These are phyloP conservation scores for Xylota segnis DNA, from an alignment of 2,888 invertebrate species.

Conservation along the genomic window DNA sequence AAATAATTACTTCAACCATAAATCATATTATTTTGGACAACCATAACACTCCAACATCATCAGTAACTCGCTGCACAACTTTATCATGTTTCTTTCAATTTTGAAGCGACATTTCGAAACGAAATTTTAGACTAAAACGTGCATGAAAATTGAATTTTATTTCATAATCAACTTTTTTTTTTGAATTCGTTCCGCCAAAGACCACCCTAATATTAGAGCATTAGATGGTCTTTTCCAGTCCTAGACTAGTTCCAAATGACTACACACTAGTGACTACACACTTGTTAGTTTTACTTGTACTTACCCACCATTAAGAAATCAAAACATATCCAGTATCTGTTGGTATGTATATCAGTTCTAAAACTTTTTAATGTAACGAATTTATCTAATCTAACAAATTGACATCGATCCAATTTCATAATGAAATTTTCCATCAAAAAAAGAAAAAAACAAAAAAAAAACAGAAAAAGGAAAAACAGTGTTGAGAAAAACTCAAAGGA, in stretches of 20 bases:
- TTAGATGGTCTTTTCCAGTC: not conserved
- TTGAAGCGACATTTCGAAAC: conserved; percentile 7
- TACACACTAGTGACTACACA: not conserved
- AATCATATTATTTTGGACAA: conserved; percentile 50
- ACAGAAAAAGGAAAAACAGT: conserved; percentile 73
- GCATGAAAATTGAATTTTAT: conserved; percentile 18
- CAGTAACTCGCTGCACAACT: not conserved
- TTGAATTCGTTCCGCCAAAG: conserved; percentile 29
- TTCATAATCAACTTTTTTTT: conserved; percentile 43
- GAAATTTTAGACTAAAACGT: not conserved
- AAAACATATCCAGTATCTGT: too few species aligned
- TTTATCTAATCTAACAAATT: conserved; percentile 81
- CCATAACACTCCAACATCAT: conserved; percentile 23
- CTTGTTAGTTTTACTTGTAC: conserved; percentile 17
- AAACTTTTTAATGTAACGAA: conserved; percentile 75
- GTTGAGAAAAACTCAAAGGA: conserved; percentile 40
- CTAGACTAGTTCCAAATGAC: not conserved
- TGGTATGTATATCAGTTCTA: conserved; percentile 10
- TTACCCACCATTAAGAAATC: too few species aligned
- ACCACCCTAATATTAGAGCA: conserved; percentile 1
- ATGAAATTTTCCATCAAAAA: conserved; percentile 81
- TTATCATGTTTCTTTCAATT: conserved; percentile 18
- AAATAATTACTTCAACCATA: conserved; percentile 27
- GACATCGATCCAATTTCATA: conserved; percentile 84
- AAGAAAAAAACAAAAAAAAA: conserved; percentile 78